Evolutionary conservation across 1,140 invertebrate species (phyloP).

Genomic region (Cherax quadricarinatus): DNA sequence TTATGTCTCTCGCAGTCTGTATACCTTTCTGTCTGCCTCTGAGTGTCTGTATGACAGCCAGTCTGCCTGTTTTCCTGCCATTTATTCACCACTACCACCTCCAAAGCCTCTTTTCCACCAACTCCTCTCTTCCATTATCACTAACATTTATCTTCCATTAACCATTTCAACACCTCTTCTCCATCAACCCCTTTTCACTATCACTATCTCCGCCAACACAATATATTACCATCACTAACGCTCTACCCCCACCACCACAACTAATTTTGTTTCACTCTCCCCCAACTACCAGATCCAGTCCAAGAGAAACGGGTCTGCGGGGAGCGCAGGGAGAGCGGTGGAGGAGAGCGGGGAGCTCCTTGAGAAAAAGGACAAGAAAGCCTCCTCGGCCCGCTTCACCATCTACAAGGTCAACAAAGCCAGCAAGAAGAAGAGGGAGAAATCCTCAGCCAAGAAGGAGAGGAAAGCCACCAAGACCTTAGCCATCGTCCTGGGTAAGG

Average conservation of each 20-base stretch:
- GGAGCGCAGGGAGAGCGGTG: slow-evolving; percentile 22
- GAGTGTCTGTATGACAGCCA: too few relatives aligned
- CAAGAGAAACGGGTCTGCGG: slow-evolving; percentile 81
- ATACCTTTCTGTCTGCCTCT: too few relatives aligned
- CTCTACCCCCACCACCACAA: not conserved
- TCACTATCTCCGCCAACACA: not conserved
- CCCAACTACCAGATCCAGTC: slow-evolving; percentile 55
- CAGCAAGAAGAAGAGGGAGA: slow-evolving; percentile 95
- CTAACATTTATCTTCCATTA: too few relatives aligned
- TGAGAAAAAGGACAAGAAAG: slow-evolving; percentile 73
- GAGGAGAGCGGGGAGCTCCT: slow-evolving; percentile 58
- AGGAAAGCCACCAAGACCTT: slow-evolving; percentile 99
- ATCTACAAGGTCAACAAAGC: slow-evolving; percentile 96
- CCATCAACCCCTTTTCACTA: too few relatives aligned
- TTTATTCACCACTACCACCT: too few relatives aligned
- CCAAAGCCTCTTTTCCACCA: too few relatives aligned
- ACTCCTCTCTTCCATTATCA: too few relatives aligned
- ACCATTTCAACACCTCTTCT: too few relatives aligned
- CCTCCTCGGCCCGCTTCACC: slow-evolving; percentile 83
- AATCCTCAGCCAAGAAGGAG: slow-evolving; percentile 96
- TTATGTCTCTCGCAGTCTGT: too few relatives aligned
- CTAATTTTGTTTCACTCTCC: not conserved
- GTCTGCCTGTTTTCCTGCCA: too few relatives aligned
- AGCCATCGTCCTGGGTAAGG: slow-evolving; percentile 97
- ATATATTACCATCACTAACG: not conserved